Conservation (phyloP, 1,140 invertebrate species). For the Oncopeltus fasciatus region DNA sequence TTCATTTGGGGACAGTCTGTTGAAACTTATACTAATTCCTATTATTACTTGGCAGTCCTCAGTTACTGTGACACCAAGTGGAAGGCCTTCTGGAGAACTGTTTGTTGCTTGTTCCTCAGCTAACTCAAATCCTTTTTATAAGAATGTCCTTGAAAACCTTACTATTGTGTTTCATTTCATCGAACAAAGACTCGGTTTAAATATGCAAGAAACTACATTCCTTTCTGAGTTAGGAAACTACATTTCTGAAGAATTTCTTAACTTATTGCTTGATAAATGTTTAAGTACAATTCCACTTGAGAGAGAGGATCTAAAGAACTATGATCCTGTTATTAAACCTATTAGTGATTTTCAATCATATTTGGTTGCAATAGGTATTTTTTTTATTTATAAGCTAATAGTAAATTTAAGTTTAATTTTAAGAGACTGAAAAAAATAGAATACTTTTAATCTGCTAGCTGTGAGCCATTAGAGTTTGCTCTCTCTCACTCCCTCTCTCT, state of each 20-base stretch:
- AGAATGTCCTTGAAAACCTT: constrained; percentile 12
- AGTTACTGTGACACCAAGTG: background rate
- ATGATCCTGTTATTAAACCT: constrained; percentile 42
- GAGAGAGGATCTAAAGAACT: constrained; percentile 49
- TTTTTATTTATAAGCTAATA: background rate
- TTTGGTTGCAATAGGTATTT: constrained; percentile 38
- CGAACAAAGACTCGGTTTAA: constrained; percentile 26
- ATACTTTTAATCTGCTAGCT: no score
- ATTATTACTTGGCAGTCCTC: constrained; percentile 1
- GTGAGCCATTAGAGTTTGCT: no score
- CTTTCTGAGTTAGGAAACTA: constrained; percentile 44
- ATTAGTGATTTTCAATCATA: constrained; percentile 51
- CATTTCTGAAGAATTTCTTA: constrained; percentile 45
- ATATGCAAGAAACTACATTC: constrained; percentile 34
- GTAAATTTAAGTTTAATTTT: background rate
- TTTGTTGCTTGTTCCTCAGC: background rate
- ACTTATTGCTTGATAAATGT: constrained; percentile 55
- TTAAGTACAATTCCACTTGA: constrained; percentile 60
- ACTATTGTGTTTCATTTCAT: constrained; percentile 20
- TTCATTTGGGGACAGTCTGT: constrained; percentile 9
- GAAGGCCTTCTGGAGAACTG: background rate
- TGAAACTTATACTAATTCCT: constrained; percentile 13
- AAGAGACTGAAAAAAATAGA: background rate
- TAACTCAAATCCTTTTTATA: constrained; percentile 3
- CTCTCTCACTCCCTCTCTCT: no score